phyloP scores from a whole-genome alignment of 2,113 vertebrate genomes.

The Vidua macroura region DNA sequence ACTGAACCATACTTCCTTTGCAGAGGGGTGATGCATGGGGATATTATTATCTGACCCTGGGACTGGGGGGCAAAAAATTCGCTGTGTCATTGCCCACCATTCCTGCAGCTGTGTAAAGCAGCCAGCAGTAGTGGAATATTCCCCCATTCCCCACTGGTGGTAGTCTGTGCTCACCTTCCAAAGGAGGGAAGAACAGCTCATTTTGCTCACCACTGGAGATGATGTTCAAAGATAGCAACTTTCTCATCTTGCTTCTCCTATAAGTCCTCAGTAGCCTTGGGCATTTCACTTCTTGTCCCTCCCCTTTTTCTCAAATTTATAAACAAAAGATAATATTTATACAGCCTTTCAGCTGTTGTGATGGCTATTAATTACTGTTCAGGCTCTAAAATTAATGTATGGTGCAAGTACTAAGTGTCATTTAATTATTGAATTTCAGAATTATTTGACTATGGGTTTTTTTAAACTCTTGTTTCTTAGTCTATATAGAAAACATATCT shows the following conservation, averaged over 20 bases:
- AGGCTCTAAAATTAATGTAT: background rate
- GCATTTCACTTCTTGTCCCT: background rate
- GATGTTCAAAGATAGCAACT: background rate
- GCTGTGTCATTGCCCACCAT: background rate
- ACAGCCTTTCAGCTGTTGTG: background rate
- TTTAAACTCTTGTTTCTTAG: background rate
- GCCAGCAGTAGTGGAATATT: background rate
- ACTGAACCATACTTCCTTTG: background rate
- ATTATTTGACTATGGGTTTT: background rate
- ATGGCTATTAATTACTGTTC: background rate
- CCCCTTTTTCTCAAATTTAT: background rate
- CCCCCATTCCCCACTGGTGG: background rate
- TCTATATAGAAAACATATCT: background rate
- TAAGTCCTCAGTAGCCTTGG: background rate
- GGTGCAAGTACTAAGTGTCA: background rate
- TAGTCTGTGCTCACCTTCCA: background rate
- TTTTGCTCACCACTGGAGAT: background rate
- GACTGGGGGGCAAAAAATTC: background rate
- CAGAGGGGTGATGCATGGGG: background rate
- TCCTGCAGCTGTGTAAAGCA: background rate
- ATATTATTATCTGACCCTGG: background rate
- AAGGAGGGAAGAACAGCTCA: background rate
- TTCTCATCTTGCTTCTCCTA: background rate
- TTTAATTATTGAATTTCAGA: background rate
- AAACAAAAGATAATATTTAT: background rate